Base-by-base conservation (phyloP, 2,797 vertebrate genomes). In the Pogoniulus pusillus region DNA sequence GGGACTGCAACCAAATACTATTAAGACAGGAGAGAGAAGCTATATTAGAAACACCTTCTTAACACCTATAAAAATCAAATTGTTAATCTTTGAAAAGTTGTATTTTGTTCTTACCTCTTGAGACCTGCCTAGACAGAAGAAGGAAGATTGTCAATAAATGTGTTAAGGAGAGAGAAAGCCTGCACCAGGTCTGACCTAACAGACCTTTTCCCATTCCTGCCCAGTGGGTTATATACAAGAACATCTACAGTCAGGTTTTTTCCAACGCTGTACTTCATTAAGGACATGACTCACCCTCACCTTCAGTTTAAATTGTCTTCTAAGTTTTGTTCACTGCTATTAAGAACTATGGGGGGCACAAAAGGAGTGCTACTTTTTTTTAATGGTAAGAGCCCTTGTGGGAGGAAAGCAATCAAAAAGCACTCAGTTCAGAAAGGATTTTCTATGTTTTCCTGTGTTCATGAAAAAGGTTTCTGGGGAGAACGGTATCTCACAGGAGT, bases 101-200 rank as follows among this genome's bases (percentile, higher is more conserved):
- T 54, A 57, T 81, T 85, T 57, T 39, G 53, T 41, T 82, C 26
- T n/a, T n/a, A 64, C 32, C 5, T 0, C 29, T 64, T 43, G 18
- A 60, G 51, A 77, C 10, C 27, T 17, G 10, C 59, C 30, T 51
- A 78, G 60, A 79, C 3, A 72, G 80, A 84, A 57, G 23, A 59
- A 60, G 10, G 41, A 80, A 8, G 3, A 47, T 32, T 81, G 85
- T 72, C 62, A 54, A 54, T 20, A 59, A 55, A 51, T 8, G 1
- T 54, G 7, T 53, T 34, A 24, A 24, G 34, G 1, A 14, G 53
- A 88, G n/a, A 63, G 24, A 14, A 70, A 39, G 49, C 8, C 9
- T 39, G 9, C 17, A 8, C 13, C 29, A 53, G 34, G 58, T 3
- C 7, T 0, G 0, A 29, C 5, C 9, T 5, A 49, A 16, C 8